Base-by-base conservation (phyloP, 2,888 invertebrate genomes). In the Tetheella fluctuosa region DNA sequence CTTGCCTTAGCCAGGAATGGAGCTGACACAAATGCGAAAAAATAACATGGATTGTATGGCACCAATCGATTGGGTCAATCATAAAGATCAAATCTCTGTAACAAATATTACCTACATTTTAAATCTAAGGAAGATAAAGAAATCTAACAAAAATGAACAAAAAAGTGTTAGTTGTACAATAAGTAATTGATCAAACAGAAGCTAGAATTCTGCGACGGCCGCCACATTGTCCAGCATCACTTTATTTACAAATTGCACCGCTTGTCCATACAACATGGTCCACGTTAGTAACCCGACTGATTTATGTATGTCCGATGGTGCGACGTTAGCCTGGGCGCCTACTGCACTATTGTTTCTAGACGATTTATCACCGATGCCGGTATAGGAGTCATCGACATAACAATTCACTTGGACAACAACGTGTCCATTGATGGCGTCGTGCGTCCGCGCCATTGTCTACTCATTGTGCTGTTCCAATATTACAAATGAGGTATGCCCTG, bases 331-430 rank as follows among this genome's bases (percentile, higher is more conserved):
- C 77, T 81, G 48, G 67, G 75, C 77, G 80, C 79, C 80, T 76
- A 79, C 74, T 82, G 77, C 70, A 80, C 90, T 86, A 91, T 92
- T 91, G 91, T 92, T 90, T 90, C 82, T 81, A 77, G 75, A 76
- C 83, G 82, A 92, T 91, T 91, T 92, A 92, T 91, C 77, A 83
- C 77, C 77, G 68, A 71, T 79, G 76, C 74, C 20, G 48, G 74
- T 73, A 73, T 73, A 71, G 79, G 73, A 66, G 64, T 63, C 68
- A 63, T 53, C 73, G 73, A 77, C 79, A 82, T 80, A 84, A 86
- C 86, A 88, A 87, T 89, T 85, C 89, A 85, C 83, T 84, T 73
- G 83, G 78, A 78, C 83, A 83, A 73, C 77, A 76, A 75, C 76
- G 77, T 74, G 77, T 81, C 81, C 76, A 84, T 83, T 83, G 85